These are phyloP conservation scores for Brachionus sp. DNA, from an alignment of 1,140 invertebrate genomes.

Conservation along the genomic window DNA sequence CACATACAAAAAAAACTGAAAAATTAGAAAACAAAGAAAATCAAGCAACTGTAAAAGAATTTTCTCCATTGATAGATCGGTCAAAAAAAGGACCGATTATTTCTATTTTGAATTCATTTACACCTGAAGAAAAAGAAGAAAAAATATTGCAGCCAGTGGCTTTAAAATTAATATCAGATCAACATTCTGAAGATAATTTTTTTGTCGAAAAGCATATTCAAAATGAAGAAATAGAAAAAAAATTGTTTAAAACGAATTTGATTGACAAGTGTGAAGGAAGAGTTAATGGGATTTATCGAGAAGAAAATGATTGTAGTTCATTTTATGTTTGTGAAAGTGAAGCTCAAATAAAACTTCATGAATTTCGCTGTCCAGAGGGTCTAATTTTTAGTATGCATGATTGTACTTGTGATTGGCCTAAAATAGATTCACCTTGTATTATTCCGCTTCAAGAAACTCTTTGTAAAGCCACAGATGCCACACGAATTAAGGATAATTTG, in stretches of 20 bases:
- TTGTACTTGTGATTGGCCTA: conserved; percentile 46
- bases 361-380: conserved; percentile 13
- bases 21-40: neutral
- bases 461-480: neutral
- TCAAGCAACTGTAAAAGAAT: neutral
- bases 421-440: neutral
- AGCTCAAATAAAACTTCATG: neutral
- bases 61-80: neutral
- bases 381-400: conserved; percentile 34
- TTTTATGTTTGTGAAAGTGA: conserved; percentile 39
- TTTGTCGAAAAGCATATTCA: neutral
- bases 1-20: neutral
- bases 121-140: neutral
- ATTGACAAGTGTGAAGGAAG: conserved; percentile 14
- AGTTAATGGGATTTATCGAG: conserved; percentile 32
- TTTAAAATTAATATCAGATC: neutral
- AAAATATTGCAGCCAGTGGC: neutral
- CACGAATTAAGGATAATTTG: neutral
- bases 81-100: neutral
- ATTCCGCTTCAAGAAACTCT: neutral
- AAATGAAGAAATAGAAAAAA: neutral
- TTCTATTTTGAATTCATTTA: conserved; percentile 17
- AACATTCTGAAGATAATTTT: neutral
- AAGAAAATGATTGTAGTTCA: neutral
- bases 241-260: neutral